phyloP scores from a whole-genome alignment of 2,888 invertebrate genomes.

The Eristalis intricaria region DNA sequence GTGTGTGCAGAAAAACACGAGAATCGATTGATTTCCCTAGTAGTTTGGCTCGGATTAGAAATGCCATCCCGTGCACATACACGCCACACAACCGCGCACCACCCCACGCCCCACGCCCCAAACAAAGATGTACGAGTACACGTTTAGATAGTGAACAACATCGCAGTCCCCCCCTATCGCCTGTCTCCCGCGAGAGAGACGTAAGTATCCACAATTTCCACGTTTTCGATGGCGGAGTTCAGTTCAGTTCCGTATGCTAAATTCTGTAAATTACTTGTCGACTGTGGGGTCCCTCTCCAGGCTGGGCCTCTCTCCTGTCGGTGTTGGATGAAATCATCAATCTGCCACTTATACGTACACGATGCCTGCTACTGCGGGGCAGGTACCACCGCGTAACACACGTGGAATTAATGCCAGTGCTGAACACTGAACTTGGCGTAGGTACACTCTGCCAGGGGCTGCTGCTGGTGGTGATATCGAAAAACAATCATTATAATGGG shows the following conservation, averaged over 20 bases:
- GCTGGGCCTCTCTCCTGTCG: background rate
- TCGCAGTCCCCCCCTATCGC: background rate
- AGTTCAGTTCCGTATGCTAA: conserved; percentile 29
- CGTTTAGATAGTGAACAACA: conserved; percentile 44
- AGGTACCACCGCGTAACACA: conserved; percentile 2
- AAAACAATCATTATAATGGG: conserved; percentile 40
- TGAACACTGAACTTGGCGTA: background rate
- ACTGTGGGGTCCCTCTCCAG: background rate
- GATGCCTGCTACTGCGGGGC: background rate
- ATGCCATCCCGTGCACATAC: background rate
- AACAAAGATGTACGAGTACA: conserved; percentile 62
- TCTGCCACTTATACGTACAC: conserved; percentile 41
- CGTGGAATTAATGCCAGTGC: conserved; percentile 49
- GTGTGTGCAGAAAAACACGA: conserved; percentile 7
- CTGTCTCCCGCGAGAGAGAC: conserved; percentile 4
- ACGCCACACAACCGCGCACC: background rate
- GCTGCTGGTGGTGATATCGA: conserved; percentile 11
- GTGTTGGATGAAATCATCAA: conserved; percentile 59
- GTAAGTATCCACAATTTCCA: conserved; percentile 26
- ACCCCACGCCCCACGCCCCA: too few species aligned
- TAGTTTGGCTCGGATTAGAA: conserved; percentile 24
- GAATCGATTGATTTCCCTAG: conserved; percentile 58
- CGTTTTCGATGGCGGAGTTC: background rate
- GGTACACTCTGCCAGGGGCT: background rate
- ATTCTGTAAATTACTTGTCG: conserved; percentile 64